Evolutionary conservation across 2,888 invertebrate species (phyloP).

Genomic region (Geotrupes spiniger): DNA sequence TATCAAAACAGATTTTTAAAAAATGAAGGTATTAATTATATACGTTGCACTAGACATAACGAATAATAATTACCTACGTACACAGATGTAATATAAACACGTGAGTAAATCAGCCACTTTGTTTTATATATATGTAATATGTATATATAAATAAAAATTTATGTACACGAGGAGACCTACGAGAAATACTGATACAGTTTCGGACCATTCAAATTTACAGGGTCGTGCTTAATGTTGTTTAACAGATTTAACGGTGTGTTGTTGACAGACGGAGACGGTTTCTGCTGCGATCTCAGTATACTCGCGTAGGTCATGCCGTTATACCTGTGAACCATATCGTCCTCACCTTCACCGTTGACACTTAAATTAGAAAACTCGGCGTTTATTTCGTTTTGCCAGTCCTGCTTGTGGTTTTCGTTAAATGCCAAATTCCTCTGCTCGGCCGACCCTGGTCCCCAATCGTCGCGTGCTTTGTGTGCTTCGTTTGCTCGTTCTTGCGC

Average conservation of each 20-base stretch:
- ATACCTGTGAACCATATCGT: slow-evolving; percentile 37
- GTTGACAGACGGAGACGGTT: slow-evolving; percentile 22
- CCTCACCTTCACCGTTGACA: slow-evolving; percentile 33
- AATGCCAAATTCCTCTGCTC: slow-evolving; percentile 1
- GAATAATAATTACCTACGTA: neutral
- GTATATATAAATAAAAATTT: neutral
- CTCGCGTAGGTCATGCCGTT: slow-evolving; percentile 45
- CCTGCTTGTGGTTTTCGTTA: slow-evolving; percentile 9
- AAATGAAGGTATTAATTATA: neutral
- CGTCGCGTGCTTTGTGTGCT: slow-evolving; percentile 6
- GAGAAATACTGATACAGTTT: slow-evolving; percentile 60
- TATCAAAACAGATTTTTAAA: neutral
- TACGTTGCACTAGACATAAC: slow-evolving; percentile 1
- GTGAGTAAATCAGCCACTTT: no score
- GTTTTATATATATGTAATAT: no score
- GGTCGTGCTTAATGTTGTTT: slow-evolving; percentile 47
- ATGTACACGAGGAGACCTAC: slow-evolving; percentile 33
- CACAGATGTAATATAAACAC: no score
- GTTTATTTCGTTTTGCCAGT: slow-evolving; percentile 43
- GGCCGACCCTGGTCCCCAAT: neutral
- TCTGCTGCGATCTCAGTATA: slow-evolving; percentile 21
- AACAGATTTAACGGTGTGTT: slow-evolving; percentile 49
- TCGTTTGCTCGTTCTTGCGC: slow-evolving; percentile 6
- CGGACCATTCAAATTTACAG: slow-evolving; percentile 38
- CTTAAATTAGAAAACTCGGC: slow-evolving; percentile 44